Evolutionary conservation across 2,113 vertebrate genomes (phyloP).

Genomic region (Leuciscus idus): DNA sequence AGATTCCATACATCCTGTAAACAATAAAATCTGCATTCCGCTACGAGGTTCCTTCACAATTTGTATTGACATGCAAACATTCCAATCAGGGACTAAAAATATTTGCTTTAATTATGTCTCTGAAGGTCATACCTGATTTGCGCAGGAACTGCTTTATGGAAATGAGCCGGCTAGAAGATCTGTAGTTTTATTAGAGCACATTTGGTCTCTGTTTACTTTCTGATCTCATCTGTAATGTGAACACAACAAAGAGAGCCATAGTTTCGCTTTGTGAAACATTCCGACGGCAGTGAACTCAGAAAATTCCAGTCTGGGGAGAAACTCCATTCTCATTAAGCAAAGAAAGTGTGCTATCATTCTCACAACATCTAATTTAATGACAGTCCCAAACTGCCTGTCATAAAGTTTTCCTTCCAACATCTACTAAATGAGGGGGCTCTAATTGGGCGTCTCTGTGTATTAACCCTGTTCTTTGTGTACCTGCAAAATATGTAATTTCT

Average conservation of each 20-base stretch:
- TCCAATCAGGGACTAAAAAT: slow-evolving; percentile 21
- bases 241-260: slow-evolving; percentile 34
- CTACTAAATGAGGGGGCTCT: slow-evolving; percentile 25
- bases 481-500: background rate
- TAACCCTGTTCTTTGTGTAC: slow-evolving; percentile 30
- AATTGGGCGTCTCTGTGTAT: slow-evolving; percentile 25
- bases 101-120: slow-evolving; percentile 41
- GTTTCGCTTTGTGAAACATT: slow-evolving; percentile 36
- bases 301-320: slow-evolving; percentile 44
- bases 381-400: slow-evolving; percentile 38
- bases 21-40: background rate
- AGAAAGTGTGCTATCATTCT: slow-evolving; percentile 29
- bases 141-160: slow-evolving; percentile 28
- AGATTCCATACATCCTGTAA: background rate
- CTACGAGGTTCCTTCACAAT: background rate
- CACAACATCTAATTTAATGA: slow-evolving; percentile 41
- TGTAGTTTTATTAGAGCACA: slow-evolving; percentile 39
- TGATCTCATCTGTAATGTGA: slow-evolving; percentile 40
- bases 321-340: slow-evolving; percentile 43
- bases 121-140: slow-evolving; percentile 37
- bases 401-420: slow-evolving; percentile 20
- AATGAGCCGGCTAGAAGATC: slow-evolving; percentile 34
- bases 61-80: slow-evolving; percentile 38
- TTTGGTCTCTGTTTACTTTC: slow-evolving; percentile 38
- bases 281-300: slow-evolving; percentile 27